Evolutionary conservation across 2,797 vertebrate genomes (phyloP).

Genomic region (Fistularia tabacaria): DNA sequence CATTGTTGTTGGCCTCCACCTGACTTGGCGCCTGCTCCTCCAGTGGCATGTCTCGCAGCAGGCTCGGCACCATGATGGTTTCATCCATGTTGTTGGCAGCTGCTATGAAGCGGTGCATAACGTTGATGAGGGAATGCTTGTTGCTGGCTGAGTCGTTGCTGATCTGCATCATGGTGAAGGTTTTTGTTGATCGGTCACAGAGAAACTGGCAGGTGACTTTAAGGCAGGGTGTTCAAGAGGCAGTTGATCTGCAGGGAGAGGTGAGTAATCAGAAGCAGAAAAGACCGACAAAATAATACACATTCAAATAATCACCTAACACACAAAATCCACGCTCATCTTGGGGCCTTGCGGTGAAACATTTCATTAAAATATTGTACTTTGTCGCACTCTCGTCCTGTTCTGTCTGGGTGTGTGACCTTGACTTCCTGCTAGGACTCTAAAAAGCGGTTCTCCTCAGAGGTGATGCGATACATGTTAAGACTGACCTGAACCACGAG

Average conservation of each 20-base stretch:
- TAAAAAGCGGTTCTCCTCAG: rapidly evolving
- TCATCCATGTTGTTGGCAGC: conserved; percentile 84
- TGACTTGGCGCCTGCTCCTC: conserved; percentile 68
- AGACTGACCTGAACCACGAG: conserved; percentile 56
- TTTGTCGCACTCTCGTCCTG: neutral
- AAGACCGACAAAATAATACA: neutral
- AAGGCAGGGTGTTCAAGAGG: conserved; percentile 26
- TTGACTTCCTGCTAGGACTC: conserved; percentile 19
- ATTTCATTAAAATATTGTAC: neutral
- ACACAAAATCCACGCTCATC: neutral
- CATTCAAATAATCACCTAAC: neutral
- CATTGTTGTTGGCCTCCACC: conserved; percentile 35
- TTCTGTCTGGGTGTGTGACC: conserved; percentile 23
- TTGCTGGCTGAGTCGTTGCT: conserved; percentile 67
- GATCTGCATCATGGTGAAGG: conserved; percentile 76
- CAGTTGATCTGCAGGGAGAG: conserved; percentile 29
- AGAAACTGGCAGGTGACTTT: conserved; percentile 32
- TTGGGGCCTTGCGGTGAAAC: too few species aligned
- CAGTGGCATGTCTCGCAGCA: conserved; percentile 76
- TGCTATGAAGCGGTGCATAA: conserved; percentile 82
- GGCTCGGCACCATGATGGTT: conserved; percentile 82
- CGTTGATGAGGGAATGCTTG: conserved; percentile 79
- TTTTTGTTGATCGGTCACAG: conserved; percentile 33
- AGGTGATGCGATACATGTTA: neutral
- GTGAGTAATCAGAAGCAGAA: neutral